Evolutionary conservation across 2,797 vertebrate species (phyloP).

Genomic region (Tachyglossus aculeatus): DNA sequence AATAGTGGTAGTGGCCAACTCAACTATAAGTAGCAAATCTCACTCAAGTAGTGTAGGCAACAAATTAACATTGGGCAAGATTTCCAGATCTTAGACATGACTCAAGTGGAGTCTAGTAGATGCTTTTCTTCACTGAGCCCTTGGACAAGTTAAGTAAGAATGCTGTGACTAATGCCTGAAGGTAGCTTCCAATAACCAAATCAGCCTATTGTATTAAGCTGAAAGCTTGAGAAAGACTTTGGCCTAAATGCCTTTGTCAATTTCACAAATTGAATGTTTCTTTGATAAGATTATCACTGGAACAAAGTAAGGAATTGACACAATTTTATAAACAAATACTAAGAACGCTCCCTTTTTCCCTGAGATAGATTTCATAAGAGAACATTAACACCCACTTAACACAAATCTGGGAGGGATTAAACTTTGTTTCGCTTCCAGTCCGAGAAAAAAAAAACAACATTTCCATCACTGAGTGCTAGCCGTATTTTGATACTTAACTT

Average conservation of each 20-base stretch:
- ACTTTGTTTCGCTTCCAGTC: no score
- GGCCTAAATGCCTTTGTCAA: background rate
- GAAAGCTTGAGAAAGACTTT: background rate
- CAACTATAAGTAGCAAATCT: accelerated
- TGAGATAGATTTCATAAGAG: background rate
- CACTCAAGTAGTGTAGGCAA: accelerated
- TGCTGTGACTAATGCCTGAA: background rate
- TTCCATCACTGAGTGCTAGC: background rate
- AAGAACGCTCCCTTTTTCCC: background rate
- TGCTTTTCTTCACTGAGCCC: accelerated
- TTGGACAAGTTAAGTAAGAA: background rate
- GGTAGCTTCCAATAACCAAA: no score
- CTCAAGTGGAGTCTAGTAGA: no score
- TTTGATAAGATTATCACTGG: background rate
- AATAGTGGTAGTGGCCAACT: no score
- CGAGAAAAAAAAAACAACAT: background rate
- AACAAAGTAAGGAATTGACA: background rate
- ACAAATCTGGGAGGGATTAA: background rate
- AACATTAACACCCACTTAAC: background rate
- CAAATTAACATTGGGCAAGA: accelerated
- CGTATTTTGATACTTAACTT: background rate
- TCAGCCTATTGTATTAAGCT: no score
- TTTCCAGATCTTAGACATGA: background rate
- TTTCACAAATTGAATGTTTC: background rate
- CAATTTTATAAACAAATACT: background rate